These are phyloP conservation scores for Dermochelys coriacea DNA, from an alignment of 2,797 vertebrate genomes.

Conservation along the genomic window DNA sequence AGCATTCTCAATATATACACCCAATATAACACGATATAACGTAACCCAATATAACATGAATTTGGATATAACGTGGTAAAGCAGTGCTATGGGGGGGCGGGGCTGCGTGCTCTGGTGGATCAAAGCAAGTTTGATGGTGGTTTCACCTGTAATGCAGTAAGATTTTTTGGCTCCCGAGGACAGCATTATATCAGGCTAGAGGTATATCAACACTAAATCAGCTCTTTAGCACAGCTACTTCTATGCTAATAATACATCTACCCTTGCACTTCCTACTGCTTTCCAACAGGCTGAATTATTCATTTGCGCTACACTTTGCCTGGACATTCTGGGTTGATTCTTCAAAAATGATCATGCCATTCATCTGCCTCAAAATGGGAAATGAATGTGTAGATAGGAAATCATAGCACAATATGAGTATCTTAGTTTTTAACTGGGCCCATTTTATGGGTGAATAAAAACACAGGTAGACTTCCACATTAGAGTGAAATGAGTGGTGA, in stretches of 20 bases:
- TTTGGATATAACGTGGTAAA: too few species aligned
- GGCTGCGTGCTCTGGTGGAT: too few species aligned
- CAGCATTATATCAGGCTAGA: too few species aligned
- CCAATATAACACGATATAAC: too few species aligned
- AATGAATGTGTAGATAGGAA: not conserved
- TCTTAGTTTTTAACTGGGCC: not conserved
- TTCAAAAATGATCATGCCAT: rapidly evolving
- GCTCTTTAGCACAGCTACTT: not conserved
- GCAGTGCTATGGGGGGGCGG: too few species aligned
- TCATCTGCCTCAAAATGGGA: not conserved
- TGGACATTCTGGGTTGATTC: not conserved
- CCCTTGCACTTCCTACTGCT: not conserved
- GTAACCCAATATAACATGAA: too few species aligned
- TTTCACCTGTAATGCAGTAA: too few species aligned
- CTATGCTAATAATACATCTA: not conserved
- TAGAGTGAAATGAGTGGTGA: not conserved
- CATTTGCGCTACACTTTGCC: not conserved
- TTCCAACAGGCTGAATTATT: not conserved
- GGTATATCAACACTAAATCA: not conserved
- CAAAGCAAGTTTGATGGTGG: too few species aligned
- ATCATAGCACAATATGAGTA: not conserved
- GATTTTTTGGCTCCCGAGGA: too few species aligned
- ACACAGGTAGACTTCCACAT: not conserved
- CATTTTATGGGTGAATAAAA: not conserved
- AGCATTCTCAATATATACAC: not conserved